A percentile compares a stretch with the other conserved stretches of the same genome.
Evolutionary conservation across 2,797 vertebrate genomes (phyloP).

Genomic region (Lacerta agilis): DNA sequence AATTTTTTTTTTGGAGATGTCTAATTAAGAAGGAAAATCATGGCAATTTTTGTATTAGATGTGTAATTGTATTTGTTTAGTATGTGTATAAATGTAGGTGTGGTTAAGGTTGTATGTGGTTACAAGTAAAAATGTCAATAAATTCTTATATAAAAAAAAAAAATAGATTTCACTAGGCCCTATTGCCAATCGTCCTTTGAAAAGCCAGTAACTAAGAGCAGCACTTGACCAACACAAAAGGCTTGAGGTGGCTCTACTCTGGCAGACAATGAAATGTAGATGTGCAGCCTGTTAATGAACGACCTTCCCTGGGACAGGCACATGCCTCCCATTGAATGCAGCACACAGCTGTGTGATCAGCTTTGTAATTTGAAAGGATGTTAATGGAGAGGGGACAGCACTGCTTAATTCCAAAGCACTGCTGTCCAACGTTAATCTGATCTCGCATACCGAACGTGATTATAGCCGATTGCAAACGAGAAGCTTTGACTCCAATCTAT

Average conservation of each 20-base stretch:
- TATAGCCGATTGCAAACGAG: slow-evolving; percentile 64
- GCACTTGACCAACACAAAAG: not conserved
- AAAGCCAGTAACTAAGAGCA: not conserved
- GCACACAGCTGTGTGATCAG: slow-evolving; percentile 36
- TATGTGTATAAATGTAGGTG: too few species aligned
- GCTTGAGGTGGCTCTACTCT: not conserved
- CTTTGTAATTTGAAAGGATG: slow-evolving; percentile 40
- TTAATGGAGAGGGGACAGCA: not conserved
- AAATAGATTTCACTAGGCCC: too few species aligned
- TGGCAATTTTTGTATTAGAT: too few species aligned
- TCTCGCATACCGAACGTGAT: slow-evolving; percentile 53
- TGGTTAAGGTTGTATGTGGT: too few species aligned
- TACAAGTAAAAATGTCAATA: too few species aligned
- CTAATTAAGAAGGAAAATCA: too few species aligned
- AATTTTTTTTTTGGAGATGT: too few species aligned
- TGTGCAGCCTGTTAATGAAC: slow-evolving; percentile 20
- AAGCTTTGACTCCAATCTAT: slow-evolving; percentile 53
- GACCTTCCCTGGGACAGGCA: slow-evolving; percentile 31
- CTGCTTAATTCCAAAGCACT: slow-evolving; percentile 54
- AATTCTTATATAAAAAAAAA: too few species aligned
- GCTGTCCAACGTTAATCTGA: slow-evolving; percentile 54
- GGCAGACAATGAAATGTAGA: not conserved
- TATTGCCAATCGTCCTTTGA: not conserved
- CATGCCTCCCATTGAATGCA: not conserved
- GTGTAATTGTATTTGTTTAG: too few species aligned